These are phyloP conservation scores for Chloroceryle aenea DNA, from an alignment of 2,113 vertebrate species.

Conservation along the genomic window DNA sequence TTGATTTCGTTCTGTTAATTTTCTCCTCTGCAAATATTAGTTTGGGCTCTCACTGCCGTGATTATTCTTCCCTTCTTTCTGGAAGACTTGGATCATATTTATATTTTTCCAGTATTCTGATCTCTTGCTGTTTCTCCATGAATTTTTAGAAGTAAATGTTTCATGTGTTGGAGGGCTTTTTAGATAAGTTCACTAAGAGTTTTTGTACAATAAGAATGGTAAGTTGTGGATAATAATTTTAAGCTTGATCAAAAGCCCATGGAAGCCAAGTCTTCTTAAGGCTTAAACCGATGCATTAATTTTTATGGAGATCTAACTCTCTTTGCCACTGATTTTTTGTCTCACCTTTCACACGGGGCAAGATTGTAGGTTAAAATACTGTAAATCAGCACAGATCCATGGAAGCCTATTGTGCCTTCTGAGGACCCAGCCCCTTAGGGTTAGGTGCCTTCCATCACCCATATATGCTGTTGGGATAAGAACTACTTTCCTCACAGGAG, in stretches of 20 bases:
- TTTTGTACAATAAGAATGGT: background rate
- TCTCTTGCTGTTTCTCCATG: background rate
- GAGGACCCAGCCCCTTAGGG: background rate
- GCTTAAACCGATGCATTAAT: slow-evolving; percentile 43
- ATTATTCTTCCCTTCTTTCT: background rate
- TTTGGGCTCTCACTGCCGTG: background rate
- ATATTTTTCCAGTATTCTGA: slow-evolving; percentile 5
- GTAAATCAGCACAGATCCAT: background rate
- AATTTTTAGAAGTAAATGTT: slow-evolving; percentile 48
- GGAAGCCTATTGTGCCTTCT: background rate
- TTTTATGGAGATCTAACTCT: slow-evolving; percentile 5
- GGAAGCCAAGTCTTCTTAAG: slow-evolving; percentile 48
- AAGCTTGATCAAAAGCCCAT: slow-evolving; percentile 41
- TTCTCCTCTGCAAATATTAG: slow-evolving; percentile 34
- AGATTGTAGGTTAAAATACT: background rate
- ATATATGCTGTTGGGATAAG: background rate
- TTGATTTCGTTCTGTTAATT: slow-evolving; percentile 43
- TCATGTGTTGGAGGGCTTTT: slow-evolving; percentile 19
- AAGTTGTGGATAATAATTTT: slow-evolving; percentile 55
- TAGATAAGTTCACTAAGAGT: slow-evolving; percentile 33
- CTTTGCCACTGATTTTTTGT: background rate
- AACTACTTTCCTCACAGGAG: slow-evolving; percentile 49
- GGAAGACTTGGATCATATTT: slow-evolving; percentile 3
- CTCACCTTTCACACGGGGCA: slow-evolving; percentile 1
- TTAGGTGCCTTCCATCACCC: slow-evolving; percentile 8